Conservation (phyloP, 2,113 vertebrate species). For the Chunga burmeisteri region DNA sequence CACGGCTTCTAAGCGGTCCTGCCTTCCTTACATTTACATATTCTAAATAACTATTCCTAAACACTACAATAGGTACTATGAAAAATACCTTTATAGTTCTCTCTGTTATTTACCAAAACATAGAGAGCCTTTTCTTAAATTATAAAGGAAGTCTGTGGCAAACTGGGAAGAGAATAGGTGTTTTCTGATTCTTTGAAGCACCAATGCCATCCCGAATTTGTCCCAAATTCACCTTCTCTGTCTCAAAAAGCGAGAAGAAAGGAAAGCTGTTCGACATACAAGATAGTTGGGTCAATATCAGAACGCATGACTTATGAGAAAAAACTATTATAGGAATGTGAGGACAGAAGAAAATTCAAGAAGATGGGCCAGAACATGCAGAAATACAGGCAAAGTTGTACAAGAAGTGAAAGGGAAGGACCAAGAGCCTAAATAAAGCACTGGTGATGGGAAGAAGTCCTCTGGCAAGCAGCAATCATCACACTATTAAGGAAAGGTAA, state of each 20-base stretch:
- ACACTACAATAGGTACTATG: not conserved
- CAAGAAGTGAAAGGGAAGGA: not conserved
- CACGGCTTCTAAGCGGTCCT: not conserved
- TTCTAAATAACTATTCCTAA: not conserved
- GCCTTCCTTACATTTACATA: not conserved
- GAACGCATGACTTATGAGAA: not conserved
- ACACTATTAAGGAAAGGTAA: not conserved
- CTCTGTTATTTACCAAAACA: not conserved
- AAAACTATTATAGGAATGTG: not conserved
- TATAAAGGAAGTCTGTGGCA: not conserved
- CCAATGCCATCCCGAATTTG: not conserved
- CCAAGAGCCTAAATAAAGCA: not conserved
- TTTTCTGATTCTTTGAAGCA: not conserved
- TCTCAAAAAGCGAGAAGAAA: not conserved
- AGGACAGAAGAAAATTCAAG: not conserved
- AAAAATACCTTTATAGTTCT: not conserved
- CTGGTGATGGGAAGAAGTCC: not conserved
- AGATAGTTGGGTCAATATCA: not conserved
- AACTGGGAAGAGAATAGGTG: not conserved
- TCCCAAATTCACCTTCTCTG: not conserved
- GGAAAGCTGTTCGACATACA: not conserved
- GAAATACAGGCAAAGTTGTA: not conserved
- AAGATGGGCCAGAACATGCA: not conserved
- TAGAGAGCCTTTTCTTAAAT: not conserved
- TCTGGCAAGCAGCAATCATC: not conserved